These are phyloP conservation scores for Meiosimyza platycephala DNA, from an alignment of 2,888 invertebrate genomes.

Conservation along the genomic window DNA sequence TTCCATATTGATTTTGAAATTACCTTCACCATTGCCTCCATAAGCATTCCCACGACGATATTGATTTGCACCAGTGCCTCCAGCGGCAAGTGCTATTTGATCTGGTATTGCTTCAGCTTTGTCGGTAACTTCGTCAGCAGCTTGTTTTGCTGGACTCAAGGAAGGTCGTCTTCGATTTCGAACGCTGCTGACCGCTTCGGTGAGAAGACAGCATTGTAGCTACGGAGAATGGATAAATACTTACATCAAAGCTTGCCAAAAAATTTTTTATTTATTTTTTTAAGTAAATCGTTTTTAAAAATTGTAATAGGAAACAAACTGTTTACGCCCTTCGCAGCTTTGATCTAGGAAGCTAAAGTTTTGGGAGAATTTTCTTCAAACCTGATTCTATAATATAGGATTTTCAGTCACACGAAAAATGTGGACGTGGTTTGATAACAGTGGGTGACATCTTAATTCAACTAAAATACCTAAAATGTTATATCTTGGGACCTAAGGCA, in stretches of 20 bases:
- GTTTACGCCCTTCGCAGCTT: too few relatives aligned
- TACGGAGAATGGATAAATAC: constrained; percentile 16
- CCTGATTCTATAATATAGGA: too few relatives aligned
- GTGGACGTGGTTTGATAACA: too few relatives aligned
- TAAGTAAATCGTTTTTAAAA: too few relatives aligned
- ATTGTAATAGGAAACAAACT: too few relatives aligned
- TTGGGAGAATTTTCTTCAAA: too few relatives aligned
- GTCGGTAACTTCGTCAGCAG: constrained; percentile 52
- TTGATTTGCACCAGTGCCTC: constrained; percentile 53
- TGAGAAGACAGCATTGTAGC: constrained; percentile 45
- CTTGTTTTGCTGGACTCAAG: constrained; percentile 44
- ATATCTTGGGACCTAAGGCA: too few relatives aligned
- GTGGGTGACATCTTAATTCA: too few relatives aligned
- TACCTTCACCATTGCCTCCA: constrained; percentile 35
- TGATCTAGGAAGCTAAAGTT: too few relatives aligned
- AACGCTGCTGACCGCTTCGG: constrained; percentile 45
- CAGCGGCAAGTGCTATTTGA: constrained; percentile 60
- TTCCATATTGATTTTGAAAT: not conserved
- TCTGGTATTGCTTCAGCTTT: constrained; percentile 53
- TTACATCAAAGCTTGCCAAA: not conserved
- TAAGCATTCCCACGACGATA: constrained; percentile 50
- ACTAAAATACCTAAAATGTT: too few relatives aligned
- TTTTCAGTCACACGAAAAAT: too few relatives aligned
- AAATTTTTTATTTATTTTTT: too few relatives aligned
- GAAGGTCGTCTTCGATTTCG: constrained; percentile 55